A percentile compares a stretch with the other conserved stretches of the same genome.
Evolutionary conservation across 2,888 invertebrate genomes (phyloP).

Genomic region (Vesta saturnalis): DNA sequence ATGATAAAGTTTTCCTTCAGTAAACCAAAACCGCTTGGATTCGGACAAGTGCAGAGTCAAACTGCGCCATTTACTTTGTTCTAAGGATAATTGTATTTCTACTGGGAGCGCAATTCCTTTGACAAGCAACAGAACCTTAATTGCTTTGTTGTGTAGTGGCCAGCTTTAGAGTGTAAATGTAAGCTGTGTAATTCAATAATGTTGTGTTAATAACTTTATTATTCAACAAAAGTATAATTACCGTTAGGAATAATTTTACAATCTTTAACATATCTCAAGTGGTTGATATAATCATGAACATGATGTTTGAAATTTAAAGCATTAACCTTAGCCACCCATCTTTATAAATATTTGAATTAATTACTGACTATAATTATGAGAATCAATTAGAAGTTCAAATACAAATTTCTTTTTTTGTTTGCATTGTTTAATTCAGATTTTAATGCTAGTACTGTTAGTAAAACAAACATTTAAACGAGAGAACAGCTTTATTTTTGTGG

Average conservation of each 20-base stretch:
- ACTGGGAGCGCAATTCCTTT: constrained; percentile 49
- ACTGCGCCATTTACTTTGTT: constrained; percentile 49
- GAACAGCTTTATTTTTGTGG: not conserved
- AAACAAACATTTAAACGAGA: not conserved
- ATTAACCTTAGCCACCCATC: too few relatives aligned
- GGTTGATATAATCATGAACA: too few relatives aligned
- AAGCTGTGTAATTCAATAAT: constrained; percentile 25
- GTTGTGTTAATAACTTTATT: constrained; percentile 4
- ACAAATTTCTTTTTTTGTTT: not conserved
- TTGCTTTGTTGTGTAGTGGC: constrained; percentile 41
- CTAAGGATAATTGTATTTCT: constrained; percentile 53
- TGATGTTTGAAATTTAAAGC: not conserved
- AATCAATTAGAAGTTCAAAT: not conserved
- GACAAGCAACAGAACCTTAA: constrained; percentile 51
- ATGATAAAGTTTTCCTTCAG: constrained; percentile 31
- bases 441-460: not conserved
- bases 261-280: not conserved
- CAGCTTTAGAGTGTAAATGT: constrained; percentile 34
- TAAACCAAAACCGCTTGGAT: constrained; percentile 20
- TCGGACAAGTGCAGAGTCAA: constrained; percentile 37
- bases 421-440: not conserved
- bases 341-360: too few relatives aligned
- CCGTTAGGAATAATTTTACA: not conserved
- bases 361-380: too few relatives aligned
- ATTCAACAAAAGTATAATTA: not conserved